Evolutionary conservation across 2,113 vertebrate species (phyloP).

Genomic region (Silurus glanis): DNA sequence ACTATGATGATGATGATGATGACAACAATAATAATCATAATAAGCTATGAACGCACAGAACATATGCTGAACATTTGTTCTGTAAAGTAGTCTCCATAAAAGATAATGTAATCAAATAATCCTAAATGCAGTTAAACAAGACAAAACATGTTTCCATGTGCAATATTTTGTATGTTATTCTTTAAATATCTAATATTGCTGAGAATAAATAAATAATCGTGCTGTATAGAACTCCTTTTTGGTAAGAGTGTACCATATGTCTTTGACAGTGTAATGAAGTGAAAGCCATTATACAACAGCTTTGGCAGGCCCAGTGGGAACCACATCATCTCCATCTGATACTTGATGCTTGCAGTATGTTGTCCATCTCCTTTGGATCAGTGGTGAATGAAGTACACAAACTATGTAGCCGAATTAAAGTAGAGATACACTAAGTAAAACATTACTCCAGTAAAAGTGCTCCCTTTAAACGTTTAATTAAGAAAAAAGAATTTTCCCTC

Average conservation of each 20-base stretch:
- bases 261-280: conserved; percentile 85
- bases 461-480: too few species aligned
- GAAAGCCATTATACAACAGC: conserved; percentile 79
- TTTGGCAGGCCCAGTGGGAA: conserved; percentile 65
- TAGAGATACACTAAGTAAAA: too few species aligned
- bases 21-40: too few species aligned
- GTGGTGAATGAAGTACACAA: too few species aligned
- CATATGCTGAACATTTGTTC: not conserved
- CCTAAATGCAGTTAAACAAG: not conserved
- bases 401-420: too few species aligned
- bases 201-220: not conserved
- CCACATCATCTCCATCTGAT: conserved; percentile 61
- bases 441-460: too few species aligned
- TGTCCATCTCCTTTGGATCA: not conserved
- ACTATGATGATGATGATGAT: too few species aligned
- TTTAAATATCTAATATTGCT: not conserved
- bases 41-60: too few species aligned
- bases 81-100: not conserved
- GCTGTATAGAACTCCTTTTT: not conserved
- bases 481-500: too few species aligned
- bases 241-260: conserved; percentile 73
- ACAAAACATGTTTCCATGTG: not conserved
- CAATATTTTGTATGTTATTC: not conserved
- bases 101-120: not conserved
- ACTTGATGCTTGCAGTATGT: conserved; percentile 50